These are phyloP conservation scores for Rugalucina vietnamica DNA, from an alignment of 2,888 invertebrate genomes.

Conservation along the genomic window DNA sequence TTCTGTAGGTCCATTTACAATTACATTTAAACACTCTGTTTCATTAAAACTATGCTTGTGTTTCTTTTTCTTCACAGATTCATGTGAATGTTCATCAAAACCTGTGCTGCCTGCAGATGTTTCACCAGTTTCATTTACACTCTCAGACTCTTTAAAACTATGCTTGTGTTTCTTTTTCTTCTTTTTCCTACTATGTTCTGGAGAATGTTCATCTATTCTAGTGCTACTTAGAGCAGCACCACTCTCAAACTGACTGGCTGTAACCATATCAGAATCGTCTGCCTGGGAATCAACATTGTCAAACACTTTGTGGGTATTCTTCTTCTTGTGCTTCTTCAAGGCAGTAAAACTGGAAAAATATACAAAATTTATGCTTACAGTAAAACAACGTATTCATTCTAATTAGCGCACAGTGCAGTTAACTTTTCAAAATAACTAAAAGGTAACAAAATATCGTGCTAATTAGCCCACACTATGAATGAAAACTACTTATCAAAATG, in stretches of 20 bases:
- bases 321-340: neutral
- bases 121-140: neutral
- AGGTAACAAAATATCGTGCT: neutral
- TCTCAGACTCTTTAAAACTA: neutral
- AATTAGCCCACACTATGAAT: too few relatives aligned
- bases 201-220: neutral
- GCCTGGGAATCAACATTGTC: neutral
- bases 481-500: too few relatives aligned
- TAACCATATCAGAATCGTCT: neutral
- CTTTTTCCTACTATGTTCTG: neutral
- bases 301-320: neutral
- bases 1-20: too few relatives aligned
- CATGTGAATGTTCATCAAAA: too few relatives aligned
- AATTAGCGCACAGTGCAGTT: neutral
- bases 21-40: neutral
- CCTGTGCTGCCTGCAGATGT: too few relatives aligned
- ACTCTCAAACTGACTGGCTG: neutral
- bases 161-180: neutral
- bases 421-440: neutral
- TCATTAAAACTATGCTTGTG: too few relatives aligned
- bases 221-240: neutral
- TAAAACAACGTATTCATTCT: neutral
- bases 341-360: neutral
- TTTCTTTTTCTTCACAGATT: too few relatives aligned
- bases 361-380: neutral